phyloP scores from a whole-genome alignment of 2,888 invertebrate species.

The Diplolepis rosae region DNA sequence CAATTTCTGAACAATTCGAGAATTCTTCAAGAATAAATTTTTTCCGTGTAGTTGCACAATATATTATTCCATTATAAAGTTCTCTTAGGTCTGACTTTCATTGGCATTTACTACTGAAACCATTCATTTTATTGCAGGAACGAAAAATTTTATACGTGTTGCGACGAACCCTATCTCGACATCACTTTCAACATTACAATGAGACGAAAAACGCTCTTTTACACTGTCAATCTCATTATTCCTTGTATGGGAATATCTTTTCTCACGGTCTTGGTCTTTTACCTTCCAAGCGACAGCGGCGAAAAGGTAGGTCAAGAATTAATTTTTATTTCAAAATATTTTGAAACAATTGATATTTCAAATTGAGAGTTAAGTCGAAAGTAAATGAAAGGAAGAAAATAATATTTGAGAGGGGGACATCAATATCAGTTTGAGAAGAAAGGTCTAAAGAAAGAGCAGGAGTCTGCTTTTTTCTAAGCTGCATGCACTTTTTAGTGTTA shows the following conservation, averaged over 20 bases:
- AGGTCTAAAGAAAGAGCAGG: constrained; percentile 9
- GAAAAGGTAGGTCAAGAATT: constrained; percentile 85
- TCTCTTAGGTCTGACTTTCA: too few relatives aligned
- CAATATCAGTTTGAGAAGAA: constrained; percentile 16
- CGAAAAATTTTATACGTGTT: constrained; percentile 96
- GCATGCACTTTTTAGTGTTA: constrained; percentile 38
- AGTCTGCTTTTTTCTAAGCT: background rate
- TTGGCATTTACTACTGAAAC: too few relatives aligned
- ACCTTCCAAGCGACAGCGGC: constrained; percentile 97
- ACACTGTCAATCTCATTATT: constrained; percentile 97
- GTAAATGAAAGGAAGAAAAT: background rate
- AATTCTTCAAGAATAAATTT: too few relatives aligned
- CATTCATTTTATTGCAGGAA: constrained; percentile 82
- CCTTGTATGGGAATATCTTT: constrained; percentile 98
- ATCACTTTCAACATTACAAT: constrained; percentile 99
- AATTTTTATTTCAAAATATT: too few relatives aligned
- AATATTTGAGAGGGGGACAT: constrained; percentile 12
- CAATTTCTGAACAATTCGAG: too few relatives aligned
- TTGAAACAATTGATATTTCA: too few relatives aligned
- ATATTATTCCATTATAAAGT: too few relatives aligned
- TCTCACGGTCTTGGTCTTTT: constrained; percentile 97
- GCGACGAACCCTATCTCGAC: constrained; percentile 95
- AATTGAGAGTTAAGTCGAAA: background rate
- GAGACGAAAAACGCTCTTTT: constrained; percentile 96
- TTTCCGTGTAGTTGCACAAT: too few relatives aligned